A percentile compares a stretch with the other conserved stretches of the same genome.
These are phyloP conservation scores for Brachyhypopomus gauderio DNA, from an alignment of 2,113 vertebrate genomes.

Conservation along the genomic window DNA sequence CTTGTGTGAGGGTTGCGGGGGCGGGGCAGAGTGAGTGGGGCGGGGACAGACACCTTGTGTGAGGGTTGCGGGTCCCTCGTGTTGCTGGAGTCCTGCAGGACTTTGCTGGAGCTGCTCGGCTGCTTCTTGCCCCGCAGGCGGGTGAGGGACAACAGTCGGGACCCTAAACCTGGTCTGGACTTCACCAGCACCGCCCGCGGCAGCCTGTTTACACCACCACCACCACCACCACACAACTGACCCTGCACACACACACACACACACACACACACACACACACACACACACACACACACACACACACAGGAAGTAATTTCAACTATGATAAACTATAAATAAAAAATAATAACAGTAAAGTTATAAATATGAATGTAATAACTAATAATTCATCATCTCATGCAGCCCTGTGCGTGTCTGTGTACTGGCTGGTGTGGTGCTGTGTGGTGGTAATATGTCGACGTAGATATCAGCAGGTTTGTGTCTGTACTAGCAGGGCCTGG, in stretches of 20 bases:
- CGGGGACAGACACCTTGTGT: conserved; percentile 76
- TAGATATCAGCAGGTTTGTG: background rate
- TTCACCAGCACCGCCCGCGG: conserved; percentile 85
- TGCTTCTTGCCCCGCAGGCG: conserved; percentile 91
- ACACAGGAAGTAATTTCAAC: no score
- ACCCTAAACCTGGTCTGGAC: conserved; percentile 70
- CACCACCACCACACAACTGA: conserved; percentile 90
- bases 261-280: no score
- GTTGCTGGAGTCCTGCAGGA: conserved; percentile 92
- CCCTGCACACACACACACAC: conserved; percentile 72
- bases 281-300: no score
- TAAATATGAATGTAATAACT: no score
- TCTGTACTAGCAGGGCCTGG: background rate
- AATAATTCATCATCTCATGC: no score
- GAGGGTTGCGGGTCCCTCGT: conserved; percentile 75
- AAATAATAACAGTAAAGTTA: no score
- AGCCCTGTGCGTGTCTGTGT: no score
- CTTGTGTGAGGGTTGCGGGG: no score
- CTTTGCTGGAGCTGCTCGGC: conserved; percentile 76
- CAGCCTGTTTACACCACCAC: conserved; percentile 82
- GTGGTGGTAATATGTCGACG: no score
- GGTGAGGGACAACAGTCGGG: conserved; percentile 93
- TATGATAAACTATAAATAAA: no score
- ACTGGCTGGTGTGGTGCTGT: no score
- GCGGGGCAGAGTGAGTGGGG: no score